Conservation (phyloP, 2,888 invertebrate species). For the Scaptomyza flava region DNA sequence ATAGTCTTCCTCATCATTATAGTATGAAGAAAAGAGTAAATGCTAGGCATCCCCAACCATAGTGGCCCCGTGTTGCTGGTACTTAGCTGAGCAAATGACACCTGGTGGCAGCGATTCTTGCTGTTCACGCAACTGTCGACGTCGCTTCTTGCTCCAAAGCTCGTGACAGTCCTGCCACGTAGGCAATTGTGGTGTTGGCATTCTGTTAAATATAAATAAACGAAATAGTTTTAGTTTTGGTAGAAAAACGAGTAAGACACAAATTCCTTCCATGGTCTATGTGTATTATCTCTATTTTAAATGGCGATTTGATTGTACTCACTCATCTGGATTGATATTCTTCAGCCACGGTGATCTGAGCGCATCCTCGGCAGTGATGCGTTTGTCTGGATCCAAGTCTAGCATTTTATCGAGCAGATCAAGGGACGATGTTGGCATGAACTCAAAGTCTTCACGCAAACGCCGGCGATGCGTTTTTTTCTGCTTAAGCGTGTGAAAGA, state of each 20-base stretch:
- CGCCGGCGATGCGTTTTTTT: conserved; percentile 95
- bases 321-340: conserved; percentile 95
- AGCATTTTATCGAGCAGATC: conserved; percentile 98
- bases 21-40: conserved; percentile 67
- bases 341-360: conserved; percentile 96
- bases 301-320: conserved; percentile 83
- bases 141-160: conserved; percentile 98
- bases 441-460: conserved; percentile 96
- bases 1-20: conserved; percentile 52
- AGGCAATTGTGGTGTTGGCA: conserved; percentile 93
- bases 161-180: conserved; percentile 99
- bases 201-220: conserved; percentile 85
- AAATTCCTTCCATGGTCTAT: not conserved
- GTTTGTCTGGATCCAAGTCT: conserved; percentile 95
- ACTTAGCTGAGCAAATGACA: conserved; percentile 65
- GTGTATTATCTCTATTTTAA: not conserved
- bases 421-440: conserved; percentile 94
- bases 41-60: conserved; percentile 78
- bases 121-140: conserved; percentile 92
- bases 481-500: conserved; percentile 95
- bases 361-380: conserved; percentile 97
- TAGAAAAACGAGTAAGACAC: not conserved
- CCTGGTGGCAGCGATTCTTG: conserved; percentile 74
- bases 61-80: conserved; percentile 70
- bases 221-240: not conserved